phyloP scores from a whole-genome alignment of 2,797 vertebrate species.

The Cacajao melanocephalus region DNA sequence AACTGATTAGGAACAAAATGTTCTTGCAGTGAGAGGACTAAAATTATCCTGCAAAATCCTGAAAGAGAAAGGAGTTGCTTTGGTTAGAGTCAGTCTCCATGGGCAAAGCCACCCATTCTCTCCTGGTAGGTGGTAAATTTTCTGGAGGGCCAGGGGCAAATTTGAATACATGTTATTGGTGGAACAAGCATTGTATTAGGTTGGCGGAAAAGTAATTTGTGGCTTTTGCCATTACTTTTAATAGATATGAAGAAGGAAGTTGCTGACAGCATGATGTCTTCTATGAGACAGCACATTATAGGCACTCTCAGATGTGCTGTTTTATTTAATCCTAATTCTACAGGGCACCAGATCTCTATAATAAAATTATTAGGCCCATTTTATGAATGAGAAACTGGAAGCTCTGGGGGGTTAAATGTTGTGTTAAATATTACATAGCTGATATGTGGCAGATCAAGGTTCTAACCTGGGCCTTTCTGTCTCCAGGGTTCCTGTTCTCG shows the following conservation, averaged over 20 bases:
- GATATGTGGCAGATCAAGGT: not conserved
- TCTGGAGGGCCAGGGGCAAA: not conserved
- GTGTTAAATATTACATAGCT: not conserved
- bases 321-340: not conserved
- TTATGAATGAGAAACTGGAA: not conserved
- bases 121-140: not conserved
- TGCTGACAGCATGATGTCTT: not conserved
- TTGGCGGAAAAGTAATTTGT: not conserved
- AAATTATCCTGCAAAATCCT: not conserved
- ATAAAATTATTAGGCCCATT: not conserved
- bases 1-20: slow-evolving; percentile 32
- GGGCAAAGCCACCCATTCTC: not conserved
- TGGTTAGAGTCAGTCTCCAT: not conserved
- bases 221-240: not conserved
- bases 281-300: not conserved
- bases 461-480: not conserved
- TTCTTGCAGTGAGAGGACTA: not conserved
- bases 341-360: not conserved
- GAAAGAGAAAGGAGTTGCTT: slow-evolving; percentile 18
- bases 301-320: not conserved
- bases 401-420: not conserved
- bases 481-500: not conserved
- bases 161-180: not conserved
- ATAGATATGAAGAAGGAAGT: not conserved
- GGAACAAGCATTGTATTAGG: not conserved